These are phyloP conservation scores for Gopherus flavomarginatus DNA, from an alignment of 2,113 vertebrate genomes.

Conservation along the genomic window DNA sequence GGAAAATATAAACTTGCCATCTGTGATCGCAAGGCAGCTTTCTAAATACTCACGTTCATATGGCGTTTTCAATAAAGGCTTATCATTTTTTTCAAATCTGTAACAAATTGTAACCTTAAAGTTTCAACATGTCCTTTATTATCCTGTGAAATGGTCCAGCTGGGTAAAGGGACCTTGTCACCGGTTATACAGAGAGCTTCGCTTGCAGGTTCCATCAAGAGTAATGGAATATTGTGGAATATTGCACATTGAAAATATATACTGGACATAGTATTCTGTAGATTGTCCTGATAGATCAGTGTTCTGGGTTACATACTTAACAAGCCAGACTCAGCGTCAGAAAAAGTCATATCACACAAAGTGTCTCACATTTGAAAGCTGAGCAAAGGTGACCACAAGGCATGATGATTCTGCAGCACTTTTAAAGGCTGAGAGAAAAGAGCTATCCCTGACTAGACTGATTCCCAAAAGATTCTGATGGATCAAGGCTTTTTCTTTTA, in stretches of 20 bases:
- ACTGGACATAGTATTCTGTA: not conserved
- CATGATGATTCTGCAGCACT: not conserved
- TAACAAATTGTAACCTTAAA: not conserved
- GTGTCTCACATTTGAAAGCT: not conserved
- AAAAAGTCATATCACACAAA: not conserved
- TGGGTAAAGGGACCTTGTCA: rapidly evolving
- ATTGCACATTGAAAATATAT: not conserved
- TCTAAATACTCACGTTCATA: not conserved
- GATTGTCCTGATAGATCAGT: not conserved
- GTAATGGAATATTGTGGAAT: not conserved
- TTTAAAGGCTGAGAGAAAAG: not conserved
- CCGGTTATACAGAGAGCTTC: not conserved
- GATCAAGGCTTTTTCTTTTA: not conserved
- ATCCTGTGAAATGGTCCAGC: not conserved
- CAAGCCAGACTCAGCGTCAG: not conserved
- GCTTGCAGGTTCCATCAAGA: not conserved
- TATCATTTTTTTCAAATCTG: not conserved
- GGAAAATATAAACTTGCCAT: not conserved
- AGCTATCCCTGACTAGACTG: not conserved
- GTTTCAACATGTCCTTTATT: not conserved
- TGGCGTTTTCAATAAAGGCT: not conserved
- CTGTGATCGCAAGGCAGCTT: not conserved
- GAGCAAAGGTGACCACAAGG: not conserved
- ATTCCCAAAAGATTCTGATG: not conserved
- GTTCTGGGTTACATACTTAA: not conserved